phyloP scores from a whole-genome alignment of 2,797 vertebrate species.

The Manis crassicaudata region DNA sequence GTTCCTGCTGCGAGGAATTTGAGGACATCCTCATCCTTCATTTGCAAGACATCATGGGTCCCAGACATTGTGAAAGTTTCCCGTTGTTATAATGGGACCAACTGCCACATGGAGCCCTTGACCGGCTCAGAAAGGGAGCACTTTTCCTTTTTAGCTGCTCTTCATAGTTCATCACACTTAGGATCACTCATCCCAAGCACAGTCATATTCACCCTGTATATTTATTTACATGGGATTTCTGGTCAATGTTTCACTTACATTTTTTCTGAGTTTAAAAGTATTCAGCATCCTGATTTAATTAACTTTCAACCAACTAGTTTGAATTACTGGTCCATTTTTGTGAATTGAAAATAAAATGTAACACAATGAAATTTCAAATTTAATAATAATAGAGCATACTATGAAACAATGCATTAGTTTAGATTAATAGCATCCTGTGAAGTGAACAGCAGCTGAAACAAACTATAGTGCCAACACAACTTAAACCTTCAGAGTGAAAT shows the following conservation, averaged over 20 bases:
- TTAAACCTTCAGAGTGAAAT: neutral
- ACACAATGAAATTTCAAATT: neutral
- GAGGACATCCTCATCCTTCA: neutral
- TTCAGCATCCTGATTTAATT: neutral
- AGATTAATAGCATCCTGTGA: neutral
- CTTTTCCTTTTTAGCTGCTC: neutral
- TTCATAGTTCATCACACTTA: neutral
- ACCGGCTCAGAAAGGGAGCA: no score
- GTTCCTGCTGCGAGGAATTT: conserved; percentile 1
- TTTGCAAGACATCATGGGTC: neutral
- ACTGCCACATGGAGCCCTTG: no score
- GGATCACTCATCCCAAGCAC: neutral
- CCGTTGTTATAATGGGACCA: neutral
- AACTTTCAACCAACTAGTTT: neutral
- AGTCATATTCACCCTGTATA: neutral
- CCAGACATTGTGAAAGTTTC: neutral
- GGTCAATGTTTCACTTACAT: conserved; percentile 17
- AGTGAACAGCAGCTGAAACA: neutral
- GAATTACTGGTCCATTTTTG: conserved; percentile 1
- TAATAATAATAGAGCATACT: neutral
- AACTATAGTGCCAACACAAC: neutral
- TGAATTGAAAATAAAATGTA: neutral
- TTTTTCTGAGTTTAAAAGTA: conserved; percentile 31
- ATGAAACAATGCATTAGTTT: neutral
- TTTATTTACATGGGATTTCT: neutral